phyloP scores from a whole-genome alignment of 2,888 invertebrate species.

The Chalcis sispes region DNA sequence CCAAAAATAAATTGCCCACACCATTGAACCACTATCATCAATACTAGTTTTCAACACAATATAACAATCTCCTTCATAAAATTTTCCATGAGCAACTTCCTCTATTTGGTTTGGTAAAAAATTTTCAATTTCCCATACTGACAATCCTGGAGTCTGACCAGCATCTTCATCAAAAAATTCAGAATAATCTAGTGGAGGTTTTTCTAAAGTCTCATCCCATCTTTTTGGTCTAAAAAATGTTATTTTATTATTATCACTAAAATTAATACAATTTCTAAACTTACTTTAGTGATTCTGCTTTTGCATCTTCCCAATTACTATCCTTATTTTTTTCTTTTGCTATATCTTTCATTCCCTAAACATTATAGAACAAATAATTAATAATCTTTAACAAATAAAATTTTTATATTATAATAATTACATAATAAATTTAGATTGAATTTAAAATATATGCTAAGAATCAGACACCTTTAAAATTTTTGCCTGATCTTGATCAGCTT shows the following conservation, averaged over 20 bases:
- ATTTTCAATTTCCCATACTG: slow-evolving; percentile 99
- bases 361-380: slow-evolving; percentile 51
- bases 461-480: slow-evolving; percentile 86
- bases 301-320: slow-evolving; percentile 81
- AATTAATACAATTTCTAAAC: slow-evolving; percentile 60
- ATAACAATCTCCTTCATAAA: slow-evolving; percentile 99
- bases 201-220: slow-evolving; percentile 97
- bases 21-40: slow-evolving; percentile 89
- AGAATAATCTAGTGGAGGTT: slow-evolving; percentile 96
- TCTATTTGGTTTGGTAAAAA: slow-evolving; percentile 97
- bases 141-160: slow-evolving; percentile 93
- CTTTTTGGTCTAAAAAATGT: slow-evolving; percentile 85
- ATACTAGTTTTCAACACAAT: slow-evolving; percentile 93
- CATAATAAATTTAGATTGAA: slow-evolving; percentile 26
- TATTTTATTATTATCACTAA: not conserved
- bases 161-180: slow-evolving; percentile 98
- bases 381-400: slow-evolving; percentile 17
- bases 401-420: slow-evolving; percentile 14
- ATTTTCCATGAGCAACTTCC: slow-evolving; percentile 96
- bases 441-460: slow-evolving; percentile 6
- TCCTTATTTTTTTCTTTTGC: slow-evolving; percentile 89
- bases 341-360: slow-evolving; percentile 89
- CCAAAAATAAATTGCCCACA: slow-evolving; percentile 99
- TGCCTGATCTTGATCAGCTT: slow-evolving; percentile 90
- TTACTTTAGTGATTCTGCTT: slow-evolving; percentile 85